These are phyloP conservation scores for Drosophila funebris DNA, from an alignment of 1,140 invertebrate species.

Conservation along the genomic window DNA sequence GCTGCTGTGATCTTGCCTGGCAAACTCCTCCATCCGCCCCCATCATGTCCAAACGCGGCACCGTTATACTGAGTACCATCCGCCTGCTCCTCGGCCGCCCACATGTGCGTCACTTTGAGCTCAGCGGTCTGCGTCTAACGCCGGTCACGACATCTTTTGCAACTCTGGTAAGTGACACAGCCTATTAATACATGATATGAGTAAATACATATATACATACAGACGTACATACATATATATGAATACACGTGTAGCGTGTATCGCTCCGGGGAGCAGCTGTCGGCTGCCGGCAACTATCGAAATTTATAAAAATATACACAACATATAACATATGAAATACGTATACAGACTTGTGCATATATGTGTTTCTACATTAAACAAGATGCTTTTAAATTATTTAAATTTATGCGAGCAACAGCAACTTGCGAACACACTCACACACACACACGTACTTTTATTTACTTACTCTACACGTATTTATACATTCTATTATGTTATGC, in stretches of 20 bases:
- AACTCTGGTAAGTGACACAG: not conserved
- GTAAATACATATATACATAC: not conserved
- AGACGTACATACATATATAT: constrained; percentile 6
- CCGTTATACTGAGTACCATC: constrained; percentile 62
- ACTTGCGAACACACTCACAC: constrained; percentile 3
- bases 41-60: constrained; percentile 67
- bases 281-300: constrained; percentile 28
- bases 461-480: constrained; percentile 5
- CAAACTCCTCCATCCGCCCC: not conserved
- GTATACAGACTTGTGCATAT: constrained; percentile 18
- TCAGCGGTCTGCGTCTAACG: constrained; percentile 53
- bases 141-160: constrained; percentile 43
- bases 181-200: constrained; percentile 15
- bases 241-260: constrained; percentile 4
- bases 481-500: constrained; percentile 25
- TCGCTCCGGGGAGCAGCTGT: constrained; percentile 62
- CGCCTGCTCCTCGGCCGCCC: constrained; percentile 63
- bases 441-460: not conserved
- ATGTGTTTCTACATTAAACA: constrained; percentile 1
- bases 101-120: constrained; percentile 26
- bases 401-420: constrained; percentile 37
- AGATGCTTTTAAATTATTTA: constrained; percentile 48
- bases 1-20: constrained; percentile 14
- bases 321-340: constrained; percentile 12
- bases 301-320: constrained; percentile 68